phyloP scores from a whole-genome alignment of 2,888 invertebrate species.

The Ecliptopera silaceata region DNA sequence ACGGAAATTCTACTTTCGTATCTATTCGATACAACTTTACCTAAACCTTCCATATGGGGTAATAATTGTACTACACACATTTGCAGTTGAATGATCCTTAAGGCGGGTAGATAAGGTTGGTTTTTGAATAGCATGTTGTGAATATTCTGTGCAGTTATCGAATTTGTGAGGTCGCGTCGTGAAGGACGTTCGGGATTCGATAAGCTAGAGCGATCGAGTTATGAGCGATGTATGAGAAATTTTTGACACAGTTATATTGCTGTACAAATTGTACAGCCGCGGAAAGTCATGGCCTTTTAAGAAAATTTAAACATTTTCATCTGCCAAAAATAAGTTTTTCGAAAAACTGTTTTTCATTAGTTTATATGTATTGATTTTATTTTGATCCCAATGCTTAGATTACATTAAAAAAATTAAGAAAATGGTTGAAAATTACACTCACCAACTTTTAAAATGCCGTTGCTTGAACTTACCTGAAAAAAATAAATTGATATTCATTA shows the following conservation, averaged over 20 bases:
- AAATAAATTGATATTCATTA: no score
- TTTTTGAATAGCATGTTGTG: neutral
- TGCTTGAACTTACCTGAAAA: conserved; percentile 17
- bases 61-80: conserved; percentile 28
- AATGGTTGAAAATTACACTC: no score
- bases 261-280: no score
- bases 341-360: no score
- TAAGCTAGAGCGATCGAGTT: conserved; percentile 20
- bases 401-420: no score
- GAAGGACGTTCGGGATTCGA: conserved; percentile 27
- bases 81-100: conserved; percentile 17
- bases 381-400: no score
- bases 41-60: conserved; percentile 29
- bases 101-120: conserved; percentile 12
- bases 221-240: conserved; percentile 8
- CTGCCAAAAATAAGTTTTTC: no score
- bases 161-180: conserved; percentile 29
- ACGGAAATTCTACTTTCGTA: conserved; percentile 33
- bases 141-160: conserved; percentile 27
- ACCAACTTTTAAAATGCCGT: neutral
- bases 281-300: no score
- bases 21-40: conserved; percentile 32
- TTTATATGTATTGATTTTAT: no score
- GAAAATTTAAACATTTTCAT: no score
- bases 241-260: conserved; percentile 7